Base-by-base conservation (phyloP, 2,888 invertebrate species). In the Tetranychus piercei region DNA sequence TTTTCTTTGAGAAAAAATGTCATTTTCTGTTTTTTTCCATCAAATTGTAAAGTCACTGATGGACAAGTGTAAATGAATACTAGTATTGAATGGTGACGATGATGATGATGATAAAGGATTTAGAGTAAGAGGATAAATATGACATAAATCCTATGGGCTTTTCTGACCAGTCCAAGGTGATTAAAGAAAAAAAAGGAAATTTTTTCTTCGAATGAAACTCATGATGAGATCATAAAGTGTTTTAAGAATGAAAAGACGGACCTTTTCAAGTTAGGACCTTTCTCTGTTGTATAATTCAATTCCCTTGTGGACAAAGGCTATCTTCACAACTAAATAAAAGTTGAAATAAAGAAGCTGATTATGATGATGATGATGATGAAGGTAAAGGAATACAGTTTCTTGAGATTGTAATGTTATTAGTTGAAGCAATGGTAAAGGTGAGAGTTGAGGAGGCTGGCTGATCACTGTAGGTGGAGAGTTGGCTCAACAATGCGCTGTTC, bases 121-220 rank as follows among this genome's bases (percentile, higher is more conserved):
- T 15, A 7, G 55, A 55, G 55, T 55, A 55, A 55, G 55, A 55
- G 15, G 55, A 9, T 55, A 55, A 55, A 55, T 55, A 55, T 55
- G 55, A 55, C 55, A 55, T 15, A 55, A 55, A 55, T 55, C 55
- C 55, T 55, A 9, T 55, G 55, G 55, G 55, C 55, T 55, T 55
- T 55, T 55, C 55, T 55, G 55, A 55, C 55, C 55, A 55, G 55
- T 55, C 55, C 55, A 55, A 55, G 55, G 55, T 55, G 55, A 55
- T 55, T 55, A 55, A 6, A 55, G 55, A 15, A 55, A 55, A 55
- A 15, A 55, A 55, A 55, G 15, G 9, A 55, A 55, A 55, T 6
- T 6, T 55, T 15, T 45, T 55, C 9, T 15, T 15, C 55, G 55
- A 15, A 15, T 55, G 55, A 15, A 55, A 15, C 15, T 55, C 11